phyloP scores from a whole-genome alignment of 2,797 vertebrate species.

The Manis javanica region DNA sequence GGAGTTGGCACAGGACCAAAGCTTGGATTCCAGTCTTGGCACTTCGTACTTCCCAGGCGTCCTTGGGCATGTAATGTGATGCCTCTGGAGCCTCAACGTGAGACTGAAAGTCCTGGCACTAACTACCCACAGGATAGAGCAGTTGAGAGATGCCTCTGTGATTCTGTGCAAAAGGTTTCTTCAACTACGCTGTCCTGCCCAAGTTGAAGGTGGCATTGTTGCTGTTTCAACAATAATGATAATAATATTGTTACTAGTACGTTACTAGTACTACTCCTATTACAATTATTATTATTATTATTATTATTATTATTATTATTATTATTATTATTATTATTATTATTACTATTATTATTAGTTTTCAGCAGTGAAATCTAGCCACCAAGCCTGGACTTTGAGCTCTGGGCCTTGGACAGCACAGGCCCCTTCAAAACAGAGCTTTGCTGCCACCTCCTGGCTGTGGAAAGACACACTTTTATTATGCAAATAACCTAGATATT shows the following conservation, averaged over 20 bases:
- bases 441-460: conserved; percentile 80
- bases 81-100: neutral
- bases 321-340: neutral
- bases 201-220: neutral
- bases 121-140: neutral
- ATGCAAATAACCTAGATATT: neutral
- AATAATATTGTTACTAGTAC: neutral
- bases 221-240: neutral
- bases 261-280: too few species aligned
- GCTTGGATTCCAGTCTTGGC: neutral
- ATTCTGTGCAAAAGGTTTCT: neutral
- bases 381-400: neutral
- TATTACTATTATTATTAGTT: neutral
- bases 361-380: neutral
- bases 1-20: neutral
- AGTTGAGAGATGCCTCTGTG: neutral
- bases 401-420: neutral
- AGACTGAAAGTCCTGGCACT: neutral
- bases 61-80: neutral
- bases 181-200: neutral
- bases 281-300: too few species aligned
- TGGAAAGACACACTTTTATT: conserved; percentile 6
- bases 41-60: neutral
- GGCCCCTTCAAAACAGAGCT: conserved; percentile 57
- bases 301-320: neutral